Evolutionary conservation across 2,888 invertebrate species (phyloP), one percentile per base, ranked within the genome.

Genomic region (Tenthredo amoena): DNA sequence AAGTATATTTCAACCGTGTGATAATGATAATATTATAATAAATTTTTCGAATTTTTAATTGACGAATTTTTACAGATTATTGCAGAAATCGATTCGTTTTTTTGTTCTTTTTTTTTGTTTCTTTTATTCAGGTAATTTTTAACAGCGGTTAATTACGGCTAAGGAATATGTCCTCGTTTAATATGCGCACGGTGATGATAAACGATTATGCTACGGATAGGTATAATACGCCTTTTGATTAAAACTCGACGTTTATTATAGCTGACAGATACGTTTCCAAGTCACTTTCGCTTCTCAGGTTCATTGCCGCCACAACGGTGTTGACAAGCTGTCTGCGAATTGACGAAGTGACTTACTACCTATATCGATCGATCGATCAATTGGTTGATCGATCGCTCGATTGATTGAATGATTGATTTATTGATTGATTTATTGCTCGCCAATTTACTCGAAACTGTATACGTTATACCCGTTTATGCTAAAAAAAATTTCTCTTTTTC

Each of bases 251-350:
- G 12, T 68, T 68, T 18, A 68, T 68, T 68, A 26, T 0, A 68
- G 18, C 31, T 68, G 68, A 68, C 68, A 68, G 68, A 34, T 68
- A 34, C 68, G 34, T 34, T 34, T 6, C 34, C 77, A 15, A 50
- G 55, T 77, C 55, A 77, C 77, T 77, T 77, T 77, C 77, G 77
- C 77, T 77, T 77, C 50, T 77, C 77, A 77, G 50, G 77, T 77
- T 77, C 77, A 77, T 77, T 77, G 77, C 77, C 26, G 77, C 34
- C 2, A 77, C 55, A 18, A 15, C 47, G 15, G 50, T 68, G 50
- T 34, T 77, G 50, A 50, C 77, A 34, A 47, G 50, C 77, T 47
- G 47, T 55, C 77, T 4, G 50, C 55, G 55, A 50, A 77, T 50
- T 74, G 74, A 47, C 77, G 77, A 77, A 10, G 26, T 77, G 31